Percentiles rank a stretch among this genome's conserved stretches.
phyloP scores from a whole-genome alignment of 1,140 invertebrate genomes.

The Eupeodes corollae region DNA sequence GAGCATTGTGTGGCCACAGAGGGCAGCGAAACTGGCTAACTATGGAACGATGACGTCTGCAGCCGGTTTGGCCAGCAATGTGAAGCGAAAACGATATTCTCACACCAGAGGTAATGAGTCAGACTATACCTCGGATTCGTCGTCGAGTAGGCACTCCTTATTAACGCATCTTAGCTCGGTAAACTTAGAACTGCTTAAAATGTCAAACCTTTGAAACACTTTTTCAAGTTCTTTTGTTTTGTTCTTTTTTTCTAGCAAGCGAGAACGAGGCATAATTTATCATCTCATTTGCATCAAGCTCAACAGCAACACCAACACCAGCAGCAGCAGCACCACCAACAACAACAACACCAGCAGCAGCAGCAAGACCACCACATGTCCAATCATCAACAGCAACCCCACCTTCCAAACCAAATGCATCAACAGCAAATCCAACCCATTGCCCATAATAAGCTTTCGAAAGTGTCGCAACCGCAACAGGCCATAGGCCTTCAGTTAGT shows the following conservation, averaged over 20 bases:
- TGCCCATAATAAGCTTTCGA: constrained; percentile 3
- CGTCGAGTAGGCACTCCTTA: constrained; percentile 47
- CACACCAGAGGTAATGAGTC: constrained; percentile 39
- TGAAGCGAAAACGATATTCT: constrained; percentile 28
- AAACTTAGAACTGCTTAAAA: constrained; percentile 6
- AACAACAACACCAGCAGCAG: constrained; percentile 9
- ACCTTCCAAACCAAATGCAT: constrained; percentile 13
- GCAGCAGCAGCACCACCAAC: constrained; percentile 15
- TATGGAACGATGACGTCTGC: constrained; percentile 26
- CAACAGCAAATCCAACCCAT: constrained; percentile 12
- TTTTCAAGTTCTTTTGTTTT: background rate
- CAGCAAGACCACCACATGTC: constrained; percentile 16
- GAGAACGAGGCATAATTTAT: background rate
- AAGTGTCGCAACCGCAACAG: constrained; percentile 22
- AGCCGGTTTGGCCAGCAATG: constrained; percentile 28
- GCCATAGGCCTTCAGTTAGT: constrained; percentile 15
- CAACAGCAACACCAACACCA: constrained; percentile 15
- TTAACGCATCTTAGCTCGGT: constrained; percentile 42
- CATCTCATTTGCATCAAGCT: background rate
- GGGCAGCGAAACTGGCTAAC: constrained; percentile 23
- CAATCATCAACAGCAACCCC: constrained; percentile 10
- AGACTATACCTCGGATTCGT: constrained; percentile 54
- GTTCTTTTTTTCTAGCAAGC: background rate
- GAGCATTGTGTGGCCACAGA: constrained; percentile 12
- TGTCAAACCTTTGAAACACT: background rate